Conservation (phyloP, 1,140 invertebrate genomes). For the Rhysida immarginata region DNA sequence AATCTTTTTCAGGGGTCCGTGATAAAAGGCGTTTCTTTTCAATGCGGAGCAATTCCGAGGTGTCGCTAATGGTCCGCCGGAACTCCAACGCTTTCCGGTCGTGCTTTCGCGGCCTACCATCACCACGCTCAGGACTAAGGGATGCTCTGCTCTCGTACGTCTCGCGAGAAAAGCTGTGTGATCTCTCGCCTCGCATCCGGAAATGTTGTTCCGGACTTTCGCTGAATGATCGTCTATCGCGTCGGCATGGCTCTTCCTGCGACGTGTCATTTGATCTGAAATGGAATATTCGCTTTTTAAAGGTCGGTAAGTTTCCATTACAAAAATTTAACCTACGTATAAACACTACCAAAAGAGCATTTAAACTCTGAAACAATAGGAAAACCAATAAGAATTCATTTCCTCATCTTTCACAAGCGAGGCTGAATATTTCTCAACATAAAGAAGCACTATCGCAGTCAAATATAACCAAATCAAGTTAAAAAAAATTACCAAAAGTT, state of each 20-base stretch:
- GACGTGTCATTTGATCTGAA: too few species aligned
- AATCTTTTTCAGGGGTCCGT: neutral
- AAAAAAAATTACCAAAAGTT: too few species aligned
- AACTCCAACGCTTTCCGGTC: slow-evolving; percentile 6
- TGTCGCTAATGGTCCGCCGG: slow-evolving; percentile 2
- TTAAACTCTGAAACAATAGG: too few species aligned
- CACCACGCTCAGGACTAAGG: neutral
- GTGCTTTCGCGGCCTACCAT: slow-evolving; percentile 1
- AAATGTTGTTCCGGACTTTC: neutral
- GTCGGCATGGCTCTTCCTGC: neutral
- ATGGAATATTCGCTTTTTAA: too few species aligned
- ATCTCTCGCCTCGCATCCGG: neutral
- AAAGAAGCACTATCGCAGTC: too few species aligned
- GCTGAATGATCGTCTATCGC: neutral
- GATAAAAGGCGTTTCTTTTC: neutral
- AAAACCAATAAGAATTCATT: too few species aligned
- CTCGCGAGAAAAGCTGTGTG: slow-evolving; percentile 1
- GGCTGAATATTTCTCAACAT: too few species aligned
- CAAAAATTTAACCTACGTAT: too few species aligned
- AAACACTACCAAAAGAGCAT: too few species aligned
- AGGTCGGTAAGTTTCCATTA: too few species aligned
- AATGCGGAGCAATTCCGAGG: neutral
- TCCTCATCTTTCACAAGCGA: too few species aligned
- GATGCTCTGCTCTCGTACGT: neutral
- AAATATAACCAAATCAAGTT: too few species aligned